Conservation (phyloP, 2,797 vertebrate genomes). For the Bucorvus abyssinicus region DNA sequence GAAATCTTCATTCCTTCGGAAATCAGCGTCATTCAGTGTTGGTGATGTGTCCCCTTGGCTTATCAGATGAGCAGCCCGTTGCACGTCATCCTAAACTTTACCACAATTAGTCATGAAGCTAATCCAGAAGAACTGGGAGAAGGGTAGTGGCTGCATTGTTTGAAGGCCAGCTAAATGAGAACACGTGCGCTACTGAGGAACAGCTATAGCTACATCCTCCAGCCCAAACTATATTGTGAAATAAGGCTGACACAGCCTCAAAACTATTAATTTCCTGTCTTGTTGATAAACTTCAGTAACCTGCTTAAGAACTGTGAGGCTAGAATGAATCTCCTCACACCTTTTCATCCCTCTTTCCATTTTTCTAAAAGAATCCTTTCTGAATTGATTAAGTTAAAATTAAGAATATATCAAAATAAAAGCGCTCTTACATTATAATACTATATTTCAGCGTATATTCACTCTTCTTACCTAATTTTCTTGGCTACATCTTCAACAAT, state of each 20-base stretch:
- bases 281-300: background rate
- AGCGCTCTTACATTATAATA: background rate
- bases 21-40: background rate
- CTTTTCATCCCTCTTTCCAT: background rate
- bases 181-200: conserved; percentile 34
- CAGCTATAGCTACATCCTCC: background rate
- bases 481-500: background rate
- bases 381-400: background rate
- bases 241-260: conserved; percentile 29
- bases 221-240: background rate
- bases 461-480: background rate
- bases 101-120: conserved; percentile 43
- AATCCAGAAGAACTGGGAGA: conserved; percentile 15
- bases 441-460: background rate
- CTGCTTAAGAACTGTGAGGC: background rate
- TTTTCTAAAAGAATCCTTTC: background rate
- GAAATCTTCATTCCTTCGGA: background rate
- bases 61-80: background rate
- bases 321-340: background rate
- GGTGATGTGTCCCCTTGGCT: conserved; percentile 22
- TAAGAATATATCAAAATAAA: background rate
- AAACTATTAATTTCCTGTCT: conserved; percentile 53
- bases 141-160: conserved; percentile 48
- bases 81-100: conserved; percentile 27
- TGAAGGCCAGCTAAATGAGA: conserved; percentile 51